These are phyloP conservation scores for Spisula solida DNA, from an alignment of 2,888 invertebrate species.

Conservation along the genomic window DNA sequence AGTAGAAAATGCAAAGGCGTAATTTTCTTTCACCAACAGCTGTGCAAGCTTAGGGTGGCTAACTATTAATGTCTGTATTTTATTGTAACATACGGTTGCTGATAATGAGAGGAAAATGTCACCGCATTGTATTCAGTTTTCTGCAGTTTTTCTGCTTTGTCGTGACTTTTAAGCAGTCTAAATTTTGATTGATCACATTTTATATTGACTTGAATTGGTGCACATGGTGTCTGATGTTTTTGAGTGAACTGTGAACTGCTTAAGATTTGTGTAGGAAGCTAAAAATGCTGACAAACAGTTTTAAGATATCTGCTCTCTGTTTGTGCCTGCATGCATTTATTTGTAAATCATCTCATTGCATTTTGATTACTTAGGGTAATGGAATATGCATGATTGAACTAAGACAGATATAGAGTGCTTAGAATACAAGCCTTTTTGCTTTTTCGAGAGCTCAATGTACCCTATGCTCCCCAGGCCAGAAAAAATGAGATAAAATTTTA, in stretches of 20 bases:
- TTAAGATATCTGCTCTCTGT: too few relatives aligned
- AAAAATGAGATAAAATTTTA: too few relatives aligned
- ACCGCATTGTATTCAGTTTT: not conserved
- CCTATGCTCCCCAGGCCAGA: too few relatives aligned
- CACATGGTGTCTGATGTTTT: not conserved
- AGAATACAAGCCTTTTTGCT: too few relatives aligned
- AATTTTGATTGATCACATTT: not conserved
- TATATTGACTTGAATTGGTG: not conserved
- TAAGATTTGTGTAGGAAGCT: not conserved
- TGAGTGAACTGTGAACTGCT: not conserved
- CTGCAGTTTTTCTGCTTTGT: not conserved
- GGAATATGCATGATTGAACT: too few relatives aligned
- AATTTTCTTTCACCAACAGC: constrained; percentile 35
- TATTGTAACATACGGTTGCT: constrained; percentile 10
- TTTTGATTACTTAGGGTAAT: too few relatives aligned
- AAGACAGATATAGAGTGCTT: too few relatives aligned
- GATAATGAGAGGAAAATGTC: not conserved
- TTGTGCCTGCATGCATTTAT: too few relatives aligned
- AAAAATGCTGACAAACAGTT: not conserved
- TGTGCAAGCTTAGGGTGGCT: constrained; percentile 24
- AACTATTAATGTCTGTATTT: not conserved
- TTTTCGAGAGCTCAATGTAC: too few relatives aligned
- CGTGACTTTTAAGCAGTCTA: not conserved
- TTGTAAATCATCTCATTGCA: too few relatives aligned
- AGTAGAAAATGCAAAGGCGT: constrained; percentile 28